Conservation (phyloP, 2,888 invertebrate genomes). For the Rugalucina vietnamica region DNA sequence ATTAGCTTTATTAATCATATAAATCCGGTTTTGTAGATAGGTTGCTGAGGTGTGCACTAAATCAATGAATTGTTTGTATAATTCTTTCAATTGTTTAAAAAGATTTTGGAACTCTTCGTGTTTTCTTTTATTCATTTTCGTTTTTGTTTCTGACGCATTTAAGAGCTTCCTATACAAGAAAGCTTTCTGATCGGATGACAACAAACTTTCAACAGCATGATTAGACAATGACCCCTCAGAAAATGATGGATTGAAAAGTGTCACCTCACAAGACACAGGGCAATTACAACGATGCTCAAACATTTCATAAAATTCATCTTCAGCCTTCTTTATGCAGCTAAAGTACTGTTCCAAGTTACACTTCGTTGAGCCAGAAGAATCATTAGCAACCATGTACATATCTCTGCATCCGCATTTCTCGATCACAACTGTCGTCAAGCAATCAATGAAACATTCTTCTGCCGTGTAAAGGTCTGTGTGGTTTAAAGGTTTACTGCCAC, state of each 20-base stretch:
- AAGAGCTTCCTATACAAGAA: slow-evolving; percentile 51
- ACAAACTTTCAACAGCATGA: slow-evolving; percentile 65
- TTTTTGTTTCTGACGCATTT: slow-evolving; percentile 65
- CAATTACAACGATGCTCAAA: slow-evolving; percentile 62
- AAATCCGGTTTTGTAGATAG: too few relatives aligned
- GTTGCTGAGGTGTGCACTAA: too few relatives aligned
- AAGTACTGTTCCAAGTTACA: slow-evolving; percentile 42
- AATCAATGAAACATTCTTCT: slow-evolving; percentile 61
- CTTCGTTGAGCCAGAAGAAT: slow-evolving; percentile 37
- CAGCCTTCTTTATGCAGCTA: slow-evolving; percentile 25
- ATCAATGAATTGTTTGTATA: too few relatives aligned
- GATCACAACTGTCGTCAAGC: slow-evolving; percentile 35
- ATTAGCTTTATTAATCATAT: too few relatives aligned
- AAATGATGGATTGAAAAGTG: slow-evolving; percentile 72
- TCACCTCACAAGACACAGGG: slow-evolving; percentile 74
- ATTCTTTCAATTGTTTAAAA: too few relatives aligned
- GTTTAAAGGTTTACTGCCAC: slow-evolving; percentile 46
- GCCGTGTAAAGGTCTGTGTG: slow-evolving; percentile 61
- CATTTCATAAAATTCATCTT: slow-evolving; percentile 30
- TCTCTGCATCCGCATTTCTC: slow-evolving; percentile 60
- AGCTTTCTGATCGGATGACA: slow-evolving; percentile 45
- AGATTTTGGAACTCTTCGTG: slow-evolving; percentile 50
- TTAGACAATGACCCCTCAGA: slow-evolving; percentile 75
- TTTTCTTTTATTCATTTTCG: slow-evolving; percentile 65
- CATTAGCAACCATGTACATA: slow-evolving; percentile 61